Evolutionary conservation across 2,113 vertebrate species (phyloP).

Genomic region (Lipophrys pholis): DNA sequence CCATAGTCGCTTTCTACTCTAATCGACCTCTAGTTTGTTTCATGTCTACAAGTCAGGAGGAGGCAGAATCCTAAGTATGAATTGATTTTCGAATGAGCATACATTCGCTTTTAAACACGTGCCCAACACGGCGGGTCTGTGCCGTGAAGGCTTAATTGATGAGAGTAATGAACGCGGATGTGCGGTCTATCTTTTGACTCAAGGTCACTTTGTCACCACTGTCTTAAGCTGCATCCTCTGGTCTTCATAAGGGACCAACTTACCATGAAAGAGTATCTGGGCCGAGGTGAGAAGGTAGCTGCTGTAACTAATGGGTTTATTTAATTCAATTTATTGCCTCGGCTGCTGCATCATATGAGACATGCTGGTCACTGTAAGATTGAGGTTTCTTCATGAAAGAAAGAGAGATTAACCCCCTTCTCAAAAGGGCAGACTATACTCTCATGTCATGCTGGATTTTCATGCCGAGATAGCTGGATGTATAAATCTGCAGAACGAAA

Average conservation of each 20-base stretch:
- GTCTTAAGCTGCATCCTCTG: slow-evolving; percentile 57
- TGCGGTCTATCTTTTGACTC: slow-evolving; percentile 66
- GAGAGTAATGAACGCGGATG: slow-evolving; percentile 77
- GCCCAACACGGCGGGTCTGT: slow-evolving; percentile 70
- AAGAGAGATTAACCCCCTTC: slow-evolving; percentile 78
- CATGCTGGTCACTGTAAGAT: slow-evolving; percentile 75
- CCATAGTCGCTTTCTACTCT: slow-evolving; percentile 45
- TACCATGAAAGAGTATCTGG: slow-evolving; percentile 81
- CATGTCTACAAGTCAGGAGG: slow-evolving; percentile 57
- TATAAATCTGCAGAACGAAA: slow-evolving; percentile 83
- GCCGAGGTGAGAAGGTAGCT: slow-evolving; percentile 80
- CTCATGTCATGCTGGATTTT: slow-evolving; percentile 80
- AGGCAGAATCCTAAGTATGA: slow-evolving; percentile 69
- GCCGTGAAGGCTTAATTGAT: slow-evolving; percentile 84
- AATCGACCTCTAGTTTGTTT: slow-evolving; percentile 70
- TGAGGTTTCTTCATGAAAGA: slow-evolving; percentile 76
- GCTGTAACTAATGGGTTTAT: slow-evolving; percentile 84
- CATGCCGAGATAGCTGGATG: slow-evolving; percentile 59
- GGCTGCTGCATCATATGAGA: slow-evolving; percentile 69
- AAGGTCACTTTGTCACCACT: slow-evolving; percentile 76
- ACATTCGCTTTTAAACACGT: slow-evolving; percentile 82
- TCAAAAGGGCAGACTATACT: slow-evolving; percentile 72
- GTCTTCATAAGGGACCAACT: slow-evolving; percentile 76
- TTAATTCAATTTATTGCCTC: slow-evolving; percentile 82
- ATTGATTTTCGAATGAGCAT: slow-evolving; percentile 84